These are phyloP conservation scores for Urosaurus nigricauda DNA, from an alignment of 2,797 vertebrate genomes.

Conservation along the genomic window DNA sequence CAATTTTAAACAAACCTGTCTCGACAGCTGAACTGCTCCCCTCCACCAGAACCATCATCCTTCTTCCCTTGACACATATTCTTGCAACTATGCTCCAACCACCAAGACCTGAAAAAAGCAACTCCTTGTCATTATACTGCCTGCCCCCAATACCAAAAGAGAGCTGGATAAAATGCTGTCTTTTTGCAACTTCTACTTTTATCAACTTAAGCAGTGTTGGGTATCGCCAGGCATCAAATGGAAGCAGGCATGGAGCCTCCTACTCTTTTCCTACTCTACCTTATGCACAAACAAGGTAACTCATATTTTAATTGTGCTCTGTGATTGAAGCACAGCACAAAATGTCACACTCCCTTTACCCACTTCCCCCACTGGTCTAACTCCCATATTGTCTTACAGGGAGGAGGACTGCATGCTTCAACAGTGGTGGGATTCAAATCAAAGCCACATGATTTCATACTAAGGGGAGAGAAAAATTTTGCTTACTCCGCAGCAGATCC, in stretches of 20 bases:
- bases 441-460: background rate
- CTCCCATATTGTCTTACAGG: background rate
- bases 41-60: background rate
- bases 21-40: background rate
- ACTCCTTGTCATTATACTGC: background rate
- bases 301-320: background rate
- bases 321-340: background rate
- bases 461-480: too few relatives aligned
- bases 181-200: background rate
- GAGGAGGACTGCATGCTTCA: background rate
- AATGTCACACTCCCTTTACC: background rate
- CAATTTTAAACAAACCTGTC: conserved; percentile 34
- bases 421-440: too few relatives aligned
- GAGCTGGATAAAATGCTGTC: background rate
- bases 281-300: background rate
- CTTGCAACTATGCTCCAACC: too few relatives aligned
- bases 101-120: background rate
- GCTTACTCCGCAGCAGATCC: conserved; percentile 16
- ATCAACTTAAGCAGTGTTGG: background rate
- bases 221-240: background rate
- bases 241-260: too few relatives aligned
- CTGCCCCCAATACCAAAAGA: too few relatives aligned
- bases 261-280: background rate
- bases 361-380: too few relatives aligned
- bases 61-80: background rate